phyloP scores from a whole-genome alignment of 1,140 invertebrate genomes.

The Amphibalanus amphitrite region DNA sequence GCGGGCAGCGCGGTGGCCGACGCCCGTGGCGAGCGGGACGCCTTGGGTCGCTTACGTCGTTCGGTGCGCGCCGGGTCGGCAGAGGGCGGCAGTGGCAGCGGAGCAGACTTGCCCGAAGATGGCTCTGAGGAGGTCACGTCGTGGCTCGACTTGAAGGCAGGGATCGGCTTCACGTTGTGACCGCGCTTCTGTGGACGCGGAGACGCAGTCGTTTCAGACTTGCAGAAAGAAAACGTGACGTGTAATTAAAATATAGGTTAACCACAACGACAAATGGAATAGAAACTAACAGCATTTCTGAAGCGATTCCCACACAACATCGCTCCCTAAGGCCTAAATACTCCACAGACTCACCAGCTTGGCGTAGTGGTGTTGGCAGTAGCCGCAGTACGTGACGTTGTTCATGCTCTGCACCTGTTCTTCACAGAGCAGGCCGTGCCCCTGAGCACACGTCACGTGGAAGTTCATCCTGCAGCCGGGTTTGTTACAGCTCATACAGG shows the following conservation, averaged over 20 bases:
- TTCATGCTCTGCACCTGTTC: conserved; percentile 88
- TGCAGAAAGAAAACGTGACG: too few relatives aligned
- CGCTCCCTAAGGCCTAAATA: too few relatives aligned
- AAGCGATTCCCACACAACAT: too few relatives aligned
- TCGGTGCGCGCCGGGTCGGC: conserved; percentile 60
- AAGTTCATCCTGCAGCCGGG: conserved; percentile 84
- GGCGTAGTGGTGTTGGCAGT: conserved; percentile 89
- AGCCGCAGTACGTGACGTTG: conserved; percentile 95
- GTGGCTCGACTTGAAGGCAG: conserved; percentile 78
- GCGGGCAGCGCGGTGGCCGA: conserved; percentile 8
- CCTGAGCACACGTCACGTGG: conserved; percentile 94
- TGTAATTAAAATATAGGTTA: too few relatives aligned
- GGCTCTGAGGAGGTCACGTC: conserved; percentile 19
- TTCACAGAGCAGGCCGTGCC: conserved; percentile 83
- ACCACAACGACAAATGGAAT: too few relatives aligned
- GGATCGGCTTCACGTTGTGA: conserved; percentile 80
- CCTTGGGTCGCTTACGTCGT: conserved; percentile 13
- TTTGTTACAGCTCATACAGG: conserved; percentile 98
- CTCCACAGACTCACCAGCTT: conserved; percentile 61
- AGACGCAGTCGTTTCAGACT: too few relatives aligned
- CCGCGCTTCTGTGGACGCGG: not conserved
- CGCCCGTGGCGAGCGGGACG: conserved; percentile 10
- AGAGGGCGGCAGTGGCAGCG: conserved; percentile 45
- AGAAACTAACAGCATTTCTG: too few relatives aligned
- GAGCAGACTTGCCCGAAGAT: conserved; percentile 29